Conservation (phyloP, 1,140 invertebrate species). For the Bombus impatiens region DNA sequence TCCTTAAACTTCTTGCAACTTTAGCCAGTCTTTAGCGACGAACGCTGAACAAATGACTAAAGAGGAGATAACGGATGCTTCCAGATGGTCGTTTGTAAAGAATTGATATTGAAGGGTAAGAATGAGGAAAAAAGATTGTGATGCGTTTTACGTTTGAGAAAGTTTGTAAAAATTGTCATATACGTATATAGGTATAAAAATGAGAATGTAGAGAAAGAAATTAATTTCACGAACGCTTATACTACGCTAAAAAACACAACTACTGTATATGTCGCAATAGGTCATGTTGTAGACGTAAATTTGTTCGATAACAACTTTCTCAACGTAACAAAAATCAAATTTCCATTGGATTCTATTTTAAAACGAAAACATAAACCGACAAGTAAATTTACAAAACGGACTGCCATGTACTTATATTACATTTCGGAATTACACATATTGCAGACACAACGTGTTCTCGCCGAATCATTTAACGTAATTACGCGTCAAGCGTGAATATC, state of each 20-base stretch:
- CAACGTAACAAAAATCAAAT: not conserved
- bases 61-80: conserved; percentile 47
- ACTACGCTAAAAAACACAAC: not conserved
- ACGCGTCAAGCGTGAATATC: too few relatives aligned
- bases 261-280: not conserved
- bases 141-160: too few relatives aligned
- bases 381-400: not conserved
- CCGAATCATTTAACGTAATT: not conserved
- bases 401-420: not conserved
- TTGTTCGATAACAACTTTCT: too few relatives aligned
- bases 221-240: too few relatives aligned
- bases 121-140: not conserved
- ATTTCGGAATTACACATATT: not conserved
- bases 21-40: not conserved
- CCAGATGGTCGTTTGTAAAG: conserved; percentile 8
- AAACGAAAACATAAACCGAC: not conserved
- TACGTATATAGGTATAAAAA: too few relatives aligned
- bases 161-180: too few relatives aligned
- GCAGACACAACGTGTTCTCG: not conserved
- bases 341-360: not conserved
- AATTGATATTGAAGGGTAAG: not conserved
- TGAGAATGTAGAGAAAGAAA: too few relatives aligned
- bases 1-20: conserved; percentile 16
- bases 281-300: too few relatives aligned
- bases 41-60: conserved; percentile 35